Conservation (phyloP, 2,113 vertebrate genomes). For the Equus przewalskii region DNA sequence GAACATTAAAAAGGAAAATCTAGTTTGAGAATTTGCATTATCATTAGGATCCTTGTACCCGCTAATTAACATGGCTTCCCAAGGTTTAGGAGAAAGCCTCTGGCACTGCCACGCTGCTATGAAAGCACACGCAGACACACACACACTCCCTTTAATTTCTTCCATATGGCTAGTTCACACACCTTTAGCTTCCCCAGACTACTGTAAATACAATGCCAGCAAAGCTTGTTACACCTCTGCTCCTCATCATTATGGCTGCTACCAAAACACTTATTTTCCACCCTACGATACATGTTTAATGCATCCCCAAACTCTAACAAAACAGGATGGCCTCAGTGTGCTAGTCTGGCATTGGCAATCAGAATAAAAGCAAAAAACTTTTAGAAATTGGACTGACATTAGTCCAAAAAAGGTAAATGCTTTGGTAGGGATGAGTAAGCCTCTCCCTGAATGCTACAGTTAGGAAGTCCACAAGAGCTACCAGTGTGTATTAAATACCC, state of each 20-base stretch:
- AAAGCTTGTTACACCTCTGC: background rate
- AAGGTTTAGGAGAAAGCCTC: background rate
- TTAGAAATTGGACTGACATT: background rate
- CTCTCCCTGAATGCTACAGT: background rate
- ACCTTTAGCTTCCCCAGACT: background rate
- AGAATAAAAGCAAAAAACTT: background rate
- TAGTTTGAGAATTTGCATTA: background rate
- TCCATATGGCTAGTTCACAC: background rate
- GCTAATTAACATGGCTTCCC: background rate
- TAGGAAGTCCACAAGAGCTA: background rate
- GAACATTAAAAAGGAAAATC: background rate
- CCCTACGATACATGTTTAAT: background rate
- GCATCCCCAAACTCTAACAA: background rate
- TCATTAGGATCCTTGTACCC: background rate
- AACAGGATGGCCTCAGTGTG: background rate
- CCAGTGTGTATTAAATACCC: background rate
- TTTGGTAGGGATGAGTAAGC: background rate
- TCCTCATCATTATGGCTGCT: background rate
- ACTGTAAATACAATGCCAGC: background rate
- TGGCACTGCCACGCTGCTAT: no score
- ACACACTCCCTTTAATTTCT: background rate
- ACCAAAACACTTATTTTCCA: background rate
- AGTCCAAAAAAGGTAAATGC: background rate
- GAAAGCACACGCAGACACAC: rapidly evolving
- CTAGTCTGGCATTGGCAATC: background rate